These are phyloP conservation scores for Saccopteryx leptura DNA, from an alignment of 2,113 vertebrate genomes.

Conservation along the genomic window DNA sequence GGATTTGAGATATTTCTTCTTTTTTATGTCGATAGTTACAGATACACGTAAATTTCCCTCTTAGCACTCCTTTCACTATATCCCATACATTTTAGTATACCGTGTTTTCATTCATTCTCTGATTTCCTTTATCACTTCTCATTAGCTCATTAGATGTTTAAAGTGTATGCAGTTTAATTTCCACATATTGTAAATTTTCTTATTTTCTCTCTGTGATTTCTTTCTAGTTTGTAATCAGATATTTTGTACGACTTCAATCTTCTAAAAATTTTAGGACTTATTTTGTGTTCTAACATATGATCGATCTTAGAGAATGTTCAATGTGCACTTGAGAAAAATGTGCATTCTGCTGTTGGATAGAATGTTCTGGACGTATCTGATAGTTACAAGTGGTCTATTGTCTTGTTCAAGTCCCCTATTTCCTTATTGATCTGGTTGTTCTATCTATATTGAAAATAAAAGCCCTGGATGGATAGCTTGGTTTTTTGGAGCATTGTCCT, in stretches of 20 bases:
- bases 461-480: no score
- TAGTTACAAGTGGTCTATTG: neutral
- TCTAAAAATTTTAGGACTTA: neutral
- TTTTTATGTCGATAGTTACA: neutral
- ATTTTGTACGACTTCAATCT: neutral
- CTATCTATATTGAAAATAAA: neutral
- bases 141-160: neutral
- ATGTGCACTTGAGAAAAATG: neutral
- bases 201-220: neutral
- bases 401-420: neutral
- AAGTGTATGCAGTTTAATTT: neutral
- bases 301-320: neutral
- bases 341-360: no score
- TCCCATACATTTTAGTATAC: neutral
- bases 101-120: neutral
- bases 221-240: neutral
- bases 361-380: neutral
- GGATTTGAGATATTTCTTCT: neutral
- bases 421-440: neutral
- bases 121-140: neutral
- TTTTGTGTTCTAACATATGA: neutral
- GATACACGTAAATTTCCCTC: neutral
- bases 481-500: no score
- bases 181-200: neutral
- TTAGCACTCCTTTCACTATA: neutral